Conservation (phyloP, 2,888 invertebrate species). For the Heliconius ethilla region DNA sequence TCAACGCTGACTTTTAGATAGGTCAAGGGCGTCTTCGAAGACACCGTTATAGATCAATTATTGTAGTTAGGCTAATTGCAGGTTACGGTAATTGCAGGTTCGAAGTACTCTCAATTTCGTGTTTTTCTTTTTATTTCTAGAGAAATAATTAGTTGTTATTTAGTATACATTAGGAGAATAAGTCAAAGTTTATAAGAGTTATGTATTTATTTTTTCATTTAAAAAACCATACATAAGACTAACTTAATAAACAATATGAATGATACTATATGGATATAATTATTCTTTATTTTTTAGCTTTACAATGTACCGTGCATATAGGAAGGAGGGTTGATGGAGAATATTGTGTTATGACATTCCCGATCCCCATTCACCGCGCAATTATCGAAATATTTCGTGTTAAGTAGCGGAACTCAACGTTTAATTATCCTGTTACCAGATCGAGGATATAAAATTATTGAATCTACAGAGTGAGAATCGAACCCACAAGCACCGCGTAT, state of each 20-base stretch:
- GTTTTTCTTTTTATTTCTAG: background rate
- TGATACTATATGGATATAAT: too few relatives aligned
- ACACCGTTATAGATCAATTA: conserved; percentile 13
- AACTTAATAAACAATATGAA: too few relatives aligned
- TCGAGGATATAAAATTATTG: too few relatives aligned
- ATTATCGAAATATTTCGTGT: background rate
- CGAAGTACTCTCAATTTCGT: conserved; percentile 1
- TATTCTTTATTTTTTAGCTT: background rate
- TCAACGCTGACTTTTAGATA: background rate
- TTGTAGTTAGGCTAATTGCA: background rate
- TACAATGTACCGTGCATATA: background rate
- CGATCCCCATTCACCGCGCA: background rate
- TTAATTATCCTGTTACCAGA: background rate
- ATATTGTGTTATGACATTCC: too few relatives aligned
- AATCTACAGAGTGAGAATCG: background rate
- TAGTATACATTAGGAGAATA: background rate
- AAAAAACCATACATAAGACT: too few relatives aligned
- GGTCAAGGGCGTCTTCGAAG: conserved; percentile 4
- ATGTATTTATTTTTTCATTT: too few relatives aligned
- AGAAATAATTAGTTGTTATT: background rate
- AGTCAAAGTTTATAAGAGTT: background rate
- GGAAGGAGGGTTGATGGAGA: background rate
- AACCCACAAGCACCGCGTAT: too few relatives aligned
- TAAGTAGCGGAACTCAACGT: background rate
- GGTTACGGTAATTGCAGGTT: background rate